These are phyloP conservation scores for Myopa tessellatipennis DNA, from an alignment of 2,888 invertebrate species.

Conservation along the genomic window DNA sequence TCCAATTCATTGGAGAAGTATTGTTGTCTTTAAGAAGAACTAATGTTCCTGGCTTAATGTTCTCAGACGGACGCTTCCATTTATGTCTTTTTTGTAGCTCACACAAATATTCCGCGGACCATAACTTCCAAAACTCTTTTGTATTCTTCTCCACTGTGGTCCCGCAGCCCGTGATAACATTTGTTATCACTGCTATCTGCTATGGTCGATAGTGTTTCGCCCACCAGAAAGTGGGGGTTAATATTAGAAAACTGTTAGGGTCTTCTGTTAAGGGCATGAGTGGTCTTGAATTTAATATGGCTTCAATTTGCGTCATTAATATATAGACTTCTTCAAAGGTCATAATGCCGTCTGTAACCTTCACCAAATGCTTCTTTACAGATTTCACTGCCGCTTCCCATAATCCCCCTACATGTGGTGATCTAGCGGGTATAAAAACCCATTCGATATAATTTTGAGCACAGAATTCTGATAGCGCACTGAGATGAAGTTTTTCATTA, in stretches of 20 bases:
- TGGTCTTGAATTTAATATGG: slow-evolving; percentile 39
- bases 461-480: slow-evolving; percentile 7
- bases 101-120: slow-evolving; percentile 1
- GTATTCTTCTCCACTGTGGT: slow-evolving; percentile 20
- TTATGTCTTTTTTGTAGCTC: background rate
- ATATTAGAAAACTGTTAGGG: slow-evolving; percentile 1
- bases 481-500: background rate
- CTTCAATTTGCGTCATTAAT: slow-evolving; percentile 1
- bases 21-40: too few species aligned
- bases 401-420: slow-evolving; percentile 33
- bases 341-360: slow-evolving; percentile 1
- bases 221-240: too few species aligned
- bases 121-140: slow-evolving; percentile 2
- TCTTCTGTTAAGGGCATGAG: slow-evolving; percentile 24
- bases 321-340: background rate
- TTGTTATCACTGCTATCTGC: too few species aligned
- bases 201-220: background rate
- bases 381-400: slow-evolving; percentile 35
- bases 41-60: too few species aligned
- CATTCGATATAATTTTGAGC: slow-evolving; percentile 8
- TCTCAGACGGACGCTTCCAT: too few species aligned
- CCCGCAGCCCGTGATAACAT: slow-evolving; percentile 4
- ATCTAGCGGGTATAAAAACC: slow-evolving; percentile 2
- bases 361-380: slow-evolving; percentile 20
- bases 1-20: too few species aligned